Base-by-base conservation (phyloP, 2,888 invertebrate genomes). In the Cephus rjabovi region DNA sequence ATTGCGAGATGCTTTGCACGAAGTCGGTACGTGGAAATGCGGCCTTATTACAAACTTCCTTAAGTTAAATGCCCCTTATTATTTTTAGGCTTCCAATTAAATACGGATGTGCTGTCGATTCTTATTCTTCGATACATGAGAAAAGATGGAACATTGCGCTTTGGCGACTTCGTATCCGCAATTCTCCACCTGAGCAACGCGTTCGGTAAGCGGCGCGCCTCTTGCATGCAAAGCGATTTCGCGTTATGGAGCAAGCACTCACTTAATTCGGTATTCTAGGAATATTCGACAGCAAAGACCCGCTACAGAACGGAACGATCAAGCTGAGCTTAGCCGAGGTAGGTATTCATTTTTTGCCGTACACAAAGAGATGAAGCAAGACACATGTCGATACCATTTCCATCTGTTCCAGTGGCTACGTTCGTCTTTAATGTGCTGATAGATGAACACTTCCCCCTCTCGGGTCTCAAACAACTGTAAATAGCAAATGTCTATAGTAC, bases 141-240 rank as follows among this genome's bases (percentile, higher is more conserved):
- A 83, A 98, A 98, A 90, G 98, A 98, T 90, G 98, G 98, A 69
- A 98, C 97, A 78, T 93, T 98, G 73, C 93, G 98, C 84, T 97
- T 98, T 88, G 98, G 98, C 12, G 98, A 98, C 91, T 98, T 98
- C 90, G 97, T 98, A 3, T 96, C 97, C 0, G 96, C 97, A 73
- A 96, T 98, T 86, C 93, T 98, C 86, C 97, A 97, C 90, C 93
- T 98, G 80, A 97, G 96, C 83, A 95, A 97, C 76, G 97, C 97
- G 31, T 98, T 98, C 90, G 96, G 97, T 96, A 93, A 94, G 94
- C 92, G 35, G 56, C 69, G 33, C 11, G 34, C 9, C 23, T 56
- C 23, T 23, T 56, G 9, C 23, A 23, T 56, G 9, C 56, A 23
- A 23, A 56, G 9, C 23, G 56, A 56, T 56, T 56, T 56, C 23